A percentile compares a stretch with the other conserved stretches of the same genome.
Conservation (phyloP, 2,888 invertebrate species). For the Drosophila nigricruria region DNA sequence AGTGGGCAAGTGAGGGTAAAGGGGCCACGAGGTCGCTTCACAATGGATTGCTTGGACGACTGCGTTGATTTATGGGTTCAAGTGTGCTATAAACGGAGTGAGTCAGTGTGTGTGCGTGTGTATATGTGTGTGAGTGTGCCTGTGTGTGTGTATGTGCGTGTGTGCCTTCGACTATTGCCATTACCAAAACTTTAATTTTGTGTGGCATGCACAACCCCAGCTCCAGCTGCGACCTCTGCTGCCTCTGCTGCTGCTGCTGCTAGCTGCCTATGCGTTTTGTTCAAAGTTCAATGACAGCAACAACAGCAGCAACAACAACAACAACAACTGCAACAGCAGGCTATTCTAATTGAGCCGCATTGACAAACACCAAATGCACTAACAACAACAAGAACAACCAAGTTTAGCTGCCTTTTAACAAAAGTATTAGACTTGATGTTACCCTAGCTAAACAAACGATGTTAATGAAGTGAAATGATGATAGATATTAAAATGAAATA, state of each 20-base stretch:
- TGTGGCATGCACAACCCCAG: constrained; percentile 22
- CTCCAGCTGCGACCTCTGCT: constrained; percentile 1
- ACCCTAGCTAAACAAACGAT: neutral
- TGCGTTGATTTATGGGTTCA: constrained; percentile 65
- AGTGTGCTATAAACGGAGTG: constrained; percentile 24
- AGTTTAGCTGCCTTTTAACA: neutral
- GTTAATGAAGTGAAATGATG: neutral
- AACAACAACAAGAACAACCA: constrained; percentile 6
- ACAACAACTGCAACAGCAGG: constrained; percentile 1
- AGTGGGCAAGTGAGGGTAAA: constrained; percentile 15
- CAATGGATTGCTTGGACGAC: constrained; percentile 50
- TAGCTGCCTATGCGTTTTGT: constrained; percentile 25
- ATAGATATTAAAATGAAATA: neutral
- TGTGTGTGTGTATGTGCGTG: constrained; percentile 15
- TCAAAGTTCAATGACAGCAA: constrained; percentile 71
- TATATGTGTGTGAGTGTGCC: neutral
- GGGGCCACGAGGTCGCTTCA: constrained; percentile 38
- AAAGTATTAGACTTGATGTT: neutral
- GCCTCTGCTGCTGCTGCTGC: neutral
- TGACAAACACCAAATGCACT: constrained; percentile 31
- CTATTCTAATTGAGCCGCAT: constrained; percentile 64
- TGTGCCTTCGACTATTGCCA: constrained; percentile 45
- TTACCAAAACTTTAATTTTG: constrained; percentile 48
- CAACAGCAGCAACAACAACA: constrained; percentile 18
- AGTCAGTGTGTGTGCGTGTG: constrained; percentile 5